Evolutionary conservation across 2,113 vertebrate genomes (phyloP).

Genomic region (Irena cyanogastra): DNA sequence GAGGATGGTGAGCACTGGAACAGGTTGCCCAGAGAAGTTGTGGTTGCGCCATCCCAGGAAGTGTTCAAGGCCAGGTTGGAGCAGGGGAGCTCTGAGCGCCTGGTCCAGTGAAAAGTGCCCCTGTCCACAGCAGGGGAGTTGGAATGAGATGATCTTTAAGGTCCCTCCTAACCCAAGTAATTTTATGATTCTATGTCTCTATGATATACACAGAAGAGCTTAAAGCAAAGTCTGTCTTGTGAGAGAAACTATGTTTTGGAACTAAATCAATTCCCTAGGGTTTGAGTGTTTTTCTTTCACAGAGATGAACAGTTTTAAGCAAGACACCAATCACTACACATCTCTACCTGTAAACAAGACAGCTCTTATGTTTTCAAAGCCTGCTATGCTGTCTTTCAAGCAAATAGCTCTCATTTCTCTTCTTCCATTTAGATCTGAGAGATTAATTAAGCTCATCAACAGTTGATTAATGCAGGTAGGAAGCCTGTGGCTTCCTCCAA

Average conservation of each 20-base stretch:
- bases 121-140: not conserved
- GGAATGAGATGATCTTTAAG: not conserved
- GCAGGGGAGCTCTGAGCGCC: not conserved
- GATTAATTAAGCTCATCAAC: slow-evolving; percentile 58
- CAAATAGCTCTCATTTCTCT: slow-evolving; percentile 39
- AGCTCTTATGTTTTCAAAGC: slow-evolving; percentile 7
- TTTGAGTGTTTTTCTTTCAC: not conserved
- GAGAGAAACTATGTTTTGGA: not conserved
- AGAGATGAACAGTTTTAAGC: not conserved
- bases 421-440: slow-evolving; percentile 42
- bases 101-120: not conserved
- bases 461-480: slow-evolving; percentile 58
- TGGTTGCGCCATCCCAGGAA: not conserved
- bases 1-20: not conserved
- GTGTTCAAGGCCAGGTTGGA: not conserved
- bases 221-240: not conserved
- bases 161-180: not conserved
- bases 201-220: not conserved
- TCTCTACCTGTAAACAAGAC: slow-evolving; percentile 10
- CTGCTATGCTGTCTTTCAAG: not conserved
- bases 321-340: not conserved
- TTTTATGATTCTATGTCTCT: not conserved
- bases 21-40: not conserved
- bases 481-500: slow-evolving; percentile 47
- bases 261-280: not conserved